phyloP scores from a whole-genome alignment of 2,888 invertebrate species.

The Lasius fuliginosus region DNA sequence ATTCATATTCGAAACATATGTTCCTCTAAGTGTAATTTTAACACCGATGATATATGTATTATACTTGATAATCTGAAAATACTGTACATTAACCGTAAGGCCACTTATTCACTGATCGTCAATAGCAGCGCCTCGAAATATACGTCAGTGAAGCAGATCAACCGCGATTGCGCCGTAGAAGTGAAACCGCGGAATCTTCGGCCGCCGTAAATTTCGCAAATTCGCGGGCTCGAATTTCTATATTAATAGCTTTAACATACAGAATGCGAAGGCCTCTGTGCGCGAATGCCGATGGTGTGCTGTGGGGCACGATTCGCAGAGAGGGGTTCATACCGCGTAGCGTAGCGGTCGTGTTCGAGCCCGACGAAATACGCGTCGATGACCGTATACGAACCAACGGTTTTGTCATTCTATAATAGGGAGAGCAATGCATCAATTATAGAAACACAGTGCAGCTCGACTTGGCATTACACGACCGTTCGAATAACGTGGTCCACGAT shows the following conservation, averaged over 20 bases:
- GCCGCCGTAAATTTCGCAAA: constrained; percentile 57
- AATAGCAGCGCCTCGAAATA: constrained; percentile 10
- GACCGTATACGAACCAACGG: constrained; percentile 75
- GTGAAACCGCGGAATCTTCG: constrained; percentile 46
- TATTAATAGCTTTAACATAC: constrained; percentile 46
- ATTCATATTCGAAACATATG: constrained; percentile 1
- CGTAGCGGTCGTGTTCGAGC: constrained; percentile 62
- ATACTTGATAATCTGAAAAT: constrained; percentile 55
- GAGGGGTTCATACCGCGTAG: constrained; percentile 55
- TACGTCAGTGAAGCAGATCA: constrained; percentile 34
- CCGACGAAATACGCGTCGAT: constrained; percentile 69
- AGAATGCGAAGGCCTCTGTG: constrained; percentile 24
- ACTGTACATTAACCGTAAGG: constrained; percentile 57
- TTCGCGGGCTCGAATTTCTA: constrained; percentile 44
- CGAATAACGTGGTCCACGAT: constrained; percentile 81
- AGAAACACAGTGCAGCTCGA: constrained; percentile 81
- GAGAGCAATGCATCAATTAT: constrained; percentile 84
- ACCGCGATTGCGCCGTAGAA: constrained; percentile 26
- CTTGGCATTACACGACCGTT: constrained; percentile 78
- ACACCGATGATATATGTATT: too few relatives aligned
- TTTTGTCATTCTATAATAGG: constrained; percentile 84
- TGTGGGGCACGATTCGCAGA: constrained; percentile 51
- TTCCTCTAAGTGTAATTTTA: background rate
- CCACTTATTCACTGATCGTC: constrained; percentile 20
- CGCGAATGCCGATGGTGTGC: constrained; percentile 46